Percentiles rank a stretch among this genome's conserved stretches.
Conservation (phyloP, 2,888 invertebrate species). For the Trachelus iudaicus region DNA sequence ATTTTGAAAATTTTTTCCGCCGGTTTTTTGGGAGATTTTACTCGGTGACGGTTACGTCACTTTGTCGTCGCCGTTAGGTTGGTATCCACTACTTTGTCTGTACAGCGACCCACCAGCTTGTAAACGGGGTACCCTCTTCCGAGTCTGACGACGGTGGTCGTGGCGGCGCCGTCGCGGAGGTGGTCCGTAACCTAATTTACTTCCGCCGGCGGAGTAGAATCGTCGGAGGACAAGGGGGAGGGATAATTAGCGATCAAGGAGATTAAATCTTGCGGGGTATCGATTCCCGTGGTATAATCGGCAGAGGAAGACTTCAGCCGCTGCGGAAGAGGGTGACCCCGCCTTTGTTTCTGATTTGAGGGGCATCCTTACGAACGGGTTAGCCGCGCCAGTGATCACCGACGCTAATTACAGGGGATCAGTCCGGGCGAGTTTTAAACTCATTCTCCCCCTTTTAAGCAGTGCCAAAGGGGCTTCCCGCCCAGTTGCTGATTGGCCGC, state of each 20-base stretch:
- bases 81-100: too few species aligned
- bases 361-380: constrained; percentile 63
- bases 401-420: constrained; percentile 64
- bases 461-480: constrained; percentile 59
- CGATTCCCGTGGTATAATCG: constrained; percentile 57
- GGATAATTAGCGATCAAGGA: constrained; percentile 62
- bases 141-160: too few species aligned
- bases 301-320: constrained; percentile 46
- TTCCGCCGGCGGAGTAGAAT: constrained; percentile 37
- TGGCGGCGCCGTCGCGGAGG: background rate
- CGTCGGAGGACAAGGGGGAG: constrained; percentile 26
- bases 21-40: too few species aligned
- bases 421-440: constrained; percentile 60
- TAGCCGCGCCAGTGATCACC: constrained; percentile 63
- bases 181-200: constrained; percentile 46
- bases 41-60: too few species aligned
- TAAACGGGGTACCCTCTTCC: too few species aligned
- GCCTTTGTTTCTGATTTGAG: constrained; percentile 61
- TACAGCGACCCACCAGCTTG: too few species aligned
- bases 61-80: too few species aligned
- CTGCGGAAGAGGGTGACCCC: constrained; percentile 32
- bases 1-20: too few species aligned
- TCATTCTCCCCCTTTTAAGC: constrained; percentile 57
- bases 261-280: constrained; percentile 61
- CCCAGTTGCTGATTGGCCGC: constrained; percentile 56